A percentile compares a stretch with the other conserved stretches of the same genome.
phyloP scores from a whole-genome alignment of 2,888 invertebrate genomes.

The Amphimallon solstitiale region DNA sequence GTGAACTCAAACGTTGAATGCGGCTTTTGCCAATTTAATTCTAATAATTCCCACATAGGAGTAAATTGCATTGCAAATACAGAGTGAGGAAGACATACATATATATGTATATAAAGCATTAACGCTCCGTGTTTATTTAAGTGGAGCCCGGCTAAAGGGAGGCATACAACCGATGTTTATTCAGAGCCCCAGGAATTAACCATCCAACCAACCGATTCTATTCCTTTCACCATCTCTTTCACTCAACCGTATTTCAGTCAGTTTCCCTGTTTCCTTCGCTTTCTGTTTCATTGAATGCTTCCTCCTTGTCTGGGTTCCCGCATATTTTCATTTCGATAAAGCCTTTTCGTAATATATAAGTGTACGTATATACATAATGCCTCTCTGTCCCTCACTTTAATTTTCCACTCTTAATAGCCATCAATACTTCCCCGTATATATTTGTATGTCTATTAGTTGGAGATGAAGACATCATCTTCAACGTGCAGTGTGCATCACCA shows the following conservation, averaged over 20 bases:
- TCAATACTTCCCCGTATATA: neutral
- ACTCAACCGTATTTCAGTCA: neutral
- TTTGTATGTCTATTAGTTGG: too few relatives aligned
- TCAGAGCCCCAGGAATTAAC: slow-evolving; percentile 61
- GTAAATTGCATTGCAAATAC: slow-evolving; percentile 57
- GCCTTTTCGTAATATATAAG: slow-evolving; percentile 57
- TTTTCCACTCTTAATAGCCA: slow-evolving; percentile 29
- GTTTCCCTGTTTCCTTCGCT: neutral
- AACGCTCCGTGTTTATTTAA: slow-evolving; percentile 7
- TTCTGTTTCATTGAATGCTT: neutral
- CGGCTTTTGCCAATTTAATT: slow-evolving; percentile 59
- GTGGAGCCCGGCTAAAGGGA: slow-evolving; percentile 41
- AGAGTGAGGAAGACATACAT: slow-evolving; percentile 45
- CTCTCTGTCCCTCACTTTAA: slow-evolving; percentile 40
- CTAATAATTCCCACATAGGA: slow-evolving; percentile 56
- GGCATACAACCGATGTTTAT: slow-evolving; percentile 56
- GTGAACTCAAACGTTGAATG: slow-evolving; percentile 41
- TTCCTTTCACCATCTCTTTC: slow-evolving; percentile 35
- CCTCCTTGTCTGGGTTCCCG: neutral
- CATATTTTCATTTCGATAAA: slow-evolving; percentile 56
- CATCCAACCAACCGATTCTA: slow-evolving; percentile 52
- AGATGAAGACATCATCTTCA: too few relatives aligned
- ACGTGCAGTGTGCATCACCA: neutral
- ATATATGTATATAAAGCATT: neutral
- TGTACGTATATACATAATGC: slow-evolving; percentile 49